These are phyloP conservation scores for Petrosia ficiformis DNA, from an alignment of 37 sponge, comb jelly and placozoan species.

Conservation along the genomic window DNA sequence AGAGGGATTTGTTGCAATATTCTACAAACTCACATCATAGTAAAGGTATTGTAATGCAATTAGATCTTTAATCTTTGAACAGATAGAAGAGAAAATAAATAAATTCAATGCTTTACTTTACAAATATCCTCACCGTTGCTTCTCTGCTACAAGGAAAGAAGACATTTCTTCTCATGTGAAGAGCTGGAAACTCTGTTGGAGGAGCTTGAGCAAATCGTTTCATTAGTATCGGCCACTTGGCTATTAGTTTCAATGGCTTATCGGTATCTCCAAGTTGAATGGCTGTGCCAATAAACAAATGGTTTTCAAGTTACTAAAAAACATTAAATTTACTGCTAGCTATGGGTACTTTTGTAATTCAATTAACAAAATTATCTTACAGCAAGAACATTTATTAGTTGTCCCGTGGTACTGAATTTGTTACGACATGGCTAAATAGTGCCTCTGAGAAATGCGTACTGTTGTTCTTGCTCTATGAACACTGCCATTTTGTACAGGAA, in stretches of 20 bases:
- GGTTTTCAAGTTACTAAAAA: no score
- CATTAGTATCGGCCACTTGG: constrained; percentile 41
- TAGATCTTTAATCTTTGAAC: constrained; percentile 48
- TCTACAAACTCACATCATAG: constrained; percentile 55
- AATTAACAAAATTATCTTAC: no score
- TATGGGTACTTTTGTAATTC: no score
- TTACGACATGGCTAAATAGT: no score
- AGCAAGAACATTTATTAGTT: no score
- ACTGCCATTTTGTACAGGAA: no score
- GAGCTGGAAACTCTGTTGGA: constrained; percentile 24
- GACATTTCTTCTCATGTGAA: constrained; percentile 58
- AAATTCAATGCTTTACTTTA: neutral
- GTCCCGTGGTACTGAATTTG: no score
- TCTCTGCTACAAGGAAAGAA: constrained; percentile 35
- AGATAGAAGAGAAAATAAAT: neutral
- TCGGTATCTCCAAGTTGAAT: constrained; percentile 69
- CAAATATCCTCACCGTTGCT: constrained; percentile 15
- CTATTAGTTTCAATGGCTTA: constrained; percentile 55
- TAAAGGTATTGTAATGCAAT: constrained; percentile 46
- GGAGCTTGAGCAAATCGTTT: neutral
- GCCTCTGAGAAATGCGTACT: no score
- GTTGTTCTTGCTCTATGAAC: no score
- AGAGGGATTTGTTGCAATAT: no score
- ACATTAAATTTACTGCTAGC: neutral
- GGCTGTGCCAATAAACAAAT: constrained; percentile 25